These are phyloP conservation scores for Poeciliopsis turrubarensis DNA, from an alignment of 2,113 vertebrate species.

Conservation along the genomic window DNA sequence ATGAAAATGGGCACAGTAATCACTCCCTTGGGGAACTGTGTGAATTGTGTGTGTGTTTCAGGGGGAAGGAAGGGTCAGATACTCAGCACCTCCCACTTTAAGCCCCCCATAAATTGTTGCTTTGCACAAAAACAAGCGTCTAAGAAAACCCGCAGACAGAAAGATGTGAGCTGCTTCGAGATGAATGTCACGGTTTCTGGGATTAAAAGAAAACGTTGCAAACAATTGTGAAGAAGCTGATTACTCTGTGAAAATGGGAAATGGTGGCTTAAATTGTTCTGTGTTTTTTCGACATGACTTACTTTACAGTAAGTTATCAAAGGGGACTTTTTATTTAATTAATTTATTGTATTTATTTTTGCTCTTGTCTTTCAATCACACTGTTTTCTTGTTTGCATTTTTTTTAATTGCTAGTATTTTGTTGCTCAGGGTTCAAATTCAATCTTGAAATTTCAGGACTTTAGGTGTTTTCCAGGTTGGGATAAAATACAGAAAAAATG, in stretches of 20 bases:
- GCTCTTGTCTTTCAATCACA: neutral
- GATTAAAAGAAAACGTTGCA: neutral
- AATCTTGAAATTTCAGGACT: neutral
- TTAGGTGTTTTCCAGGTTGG: neutral
- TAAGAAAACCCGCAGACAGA: slow-evolving; percentile 13
- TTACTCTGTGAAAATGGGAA: too few relatives aligned
- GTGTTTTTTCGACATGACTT: too few relatives aligned
- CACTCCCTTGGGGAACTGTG: slow-evolving; percentile 38
- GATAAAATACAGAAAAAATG: neutral
- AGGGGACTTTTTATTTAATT: too few relatives aligned
- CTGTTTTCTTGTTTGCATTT: neutral
- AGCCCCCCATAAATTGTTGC: slow-evolving; percentile 19
- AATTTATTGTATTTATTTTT: too few relatives aligned
- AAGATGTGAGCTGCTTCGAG: slow-evolving; percentile 1
- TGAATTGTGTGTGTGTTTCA: slow-evolving; percentile 33
- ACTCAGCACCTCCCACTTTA: slow-evolving; percentile 40
- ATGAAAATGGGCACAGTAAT: slow-evolving; percentile 69
- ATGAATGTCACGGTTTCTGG: slow-evolving; percentile 8
- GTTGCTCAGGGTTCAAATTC: too few relatives aligned
- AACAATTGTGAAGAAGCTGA: too few relatives aligned
- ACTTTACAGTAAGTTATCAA: too few relatives aligned
- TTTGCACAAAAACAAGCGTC: slow-evolving; percentile 53
- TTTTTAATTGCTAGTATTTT: neutral
- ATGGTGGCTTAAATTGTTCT: too few relatives aligned
- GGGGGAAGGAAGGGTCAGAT: slow-evolving; percentile 37